Evolutionary conservation across 2,113 vertebrate species (phyloP).

Genomic region (Aythya baeri): DNA sequence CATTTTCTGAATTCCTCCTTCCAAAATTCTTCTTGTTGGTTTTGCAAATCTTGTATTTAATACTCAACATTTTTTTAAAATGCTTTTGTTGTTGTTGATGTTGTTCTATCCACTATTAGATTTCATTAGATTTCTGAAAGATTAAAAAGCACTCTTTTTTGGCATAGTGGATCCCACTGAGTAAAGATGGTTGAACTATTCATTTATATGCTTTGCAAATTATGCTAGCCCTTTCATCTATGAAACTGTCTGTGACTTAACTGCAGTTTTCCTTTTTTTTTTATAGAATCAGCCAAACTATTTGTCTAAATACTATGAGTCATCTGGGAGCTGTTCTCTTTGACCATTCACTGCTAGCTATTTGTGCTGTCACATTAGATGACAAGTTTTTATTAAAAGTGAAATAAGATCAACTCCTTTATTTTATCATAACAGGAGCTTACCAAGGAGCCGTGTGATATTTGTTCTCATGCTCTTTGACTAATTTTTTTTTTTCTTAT

Average conservation of each 20-base stretch:
- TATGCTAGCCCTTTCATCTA: not conserved
- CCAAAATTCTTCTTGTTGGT: not conserved
- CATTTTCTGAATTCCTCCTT: not conserved
- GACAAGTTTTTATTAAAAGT: constrained; percentile 4
- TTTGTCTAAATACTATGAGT: not conserved
- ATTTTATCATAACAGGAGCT: not conserved
- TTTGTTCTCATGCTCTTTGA: not conserved
- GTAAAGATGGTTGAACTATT: not conserved
- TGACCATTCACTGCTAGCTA: not conserved
- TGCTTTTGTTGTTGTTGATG: not conserved
- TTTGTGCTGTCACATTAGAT: not conserved
- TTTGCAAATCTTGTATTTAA: not conserved
- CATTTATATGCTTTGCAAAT: not conserved
- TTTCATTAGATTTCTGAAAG: not conserved
- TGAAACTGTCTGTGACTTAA: not conserved
- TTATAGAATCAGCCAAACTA: not conserved
- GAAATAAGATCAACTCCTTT: not conserved
- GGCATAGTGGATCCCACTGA: not conserved
- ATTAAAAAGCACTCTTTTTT: not conserved
- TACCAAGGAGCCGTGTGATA: not conserved
- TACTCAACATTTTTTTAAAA: not conserved
- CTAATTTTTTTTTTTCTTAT: not conserved
- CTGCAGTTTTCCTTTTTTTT: not conserved
- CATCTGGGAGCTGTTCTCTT: not conserved
- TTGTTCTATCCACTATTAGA: not conserved